Evolutionary conservation across 2,888 invertebrate species (phyloP).

Genomic region (Amitus sp.): DNA sequence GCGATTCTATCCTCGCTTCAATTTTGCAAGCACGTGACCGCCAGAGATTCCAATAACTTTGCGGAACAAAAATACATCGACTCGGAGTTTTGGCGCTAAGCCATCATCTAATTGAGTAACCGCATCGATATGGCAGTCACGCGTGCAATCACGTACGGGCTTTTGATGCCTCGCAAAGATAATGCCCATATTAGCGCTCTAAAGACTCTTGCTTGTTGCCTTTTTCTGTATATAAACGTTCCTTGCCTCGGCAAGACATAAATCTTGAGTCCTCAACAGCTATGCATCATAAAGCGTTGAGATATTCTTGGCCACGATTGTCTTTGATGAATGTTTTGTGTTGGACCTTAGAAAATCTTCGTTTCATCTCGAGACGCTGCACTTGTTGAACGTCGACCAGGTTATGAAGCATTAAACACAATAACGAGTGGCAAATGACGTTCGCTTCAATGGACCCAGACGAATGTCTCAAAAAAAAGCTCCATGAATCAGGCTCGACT

Average conservation of each 20-base stretch:
- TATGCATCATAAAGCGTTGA: constrained; percentile 1
- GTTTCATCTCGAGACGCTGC: not conserved
- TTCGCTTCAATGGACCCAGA: not conserved
- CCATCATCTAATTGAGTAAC: constrained; percentile 6
- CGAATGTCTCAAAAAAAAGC: not conserved
- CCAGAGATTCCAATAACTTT: constrained; percentile 6
- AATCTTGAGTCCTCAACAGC: constrained; percentile 1
- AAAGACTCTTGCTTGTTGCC: too few species aligned
- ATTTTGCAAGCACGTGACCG: constrained; percentile 26
- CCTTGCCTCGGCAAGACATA: not conserved
- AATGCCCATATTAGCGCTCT: not conserved
- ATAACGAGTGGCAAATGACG: constrained; percentile 4
- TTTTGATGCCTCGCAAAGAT: not conserved
- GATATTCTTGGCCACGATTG: constrained; percentile 1
- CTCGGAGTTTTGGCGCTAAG: not conserved
- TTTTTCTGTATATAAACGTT: not conserved
- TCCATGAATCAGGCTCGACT: not conserved
- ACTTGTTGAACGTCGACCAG: not conserved
- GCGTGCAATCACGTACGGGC: not conserved
- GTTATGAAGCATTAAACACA: constrained; percentile 1
- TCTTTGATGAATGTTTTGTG: constrained; percentile 5
- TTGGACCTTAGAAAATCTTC: not conserved
- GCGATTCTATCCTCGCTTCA: constrained; percentile 21
- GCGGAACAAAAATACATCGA: not conserved
- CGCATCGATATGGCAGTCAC: constrained; percentile 3